Percentiles rank a stretch among this genome's conserved stretches.
phyloP scores from a whole-genome alignment of 2,113 vertebrate species.

The Tragulus kanchil region DNA sequence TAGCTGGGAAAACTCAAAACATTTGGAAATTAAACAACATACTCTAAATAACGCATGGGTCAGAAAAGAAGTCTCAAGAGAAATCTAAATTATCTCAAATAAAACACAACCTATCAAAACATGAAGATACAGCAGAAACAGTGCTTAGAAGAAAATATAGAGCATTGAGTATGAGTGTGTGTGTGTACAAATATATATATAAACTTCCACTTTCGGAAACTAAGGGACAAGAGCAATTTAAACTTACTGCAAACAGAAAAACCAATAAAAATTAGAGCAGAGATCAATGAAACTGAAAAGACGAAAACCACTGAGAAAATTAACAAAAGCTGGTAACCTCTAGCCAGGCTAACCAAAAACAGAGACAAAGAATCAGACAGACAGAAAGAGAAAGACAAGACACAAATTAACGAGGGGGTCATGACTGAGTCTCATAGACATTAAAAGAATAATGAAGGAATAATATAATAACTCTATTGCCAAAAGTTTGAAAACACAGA shows the following conservation, averaged over 20 bases:
- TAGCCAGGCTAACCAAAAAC: background rate
- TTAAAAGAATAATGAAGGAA: background rate
- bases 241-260: background rate
- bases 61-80: background rate
- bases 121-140: background rate
- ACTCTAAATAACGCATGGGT: background rate
- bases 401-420: background rate
- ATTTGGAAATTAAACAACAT: conserved; percentile 41
- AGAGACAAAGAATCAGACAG: background rate
- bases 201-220: background rate
- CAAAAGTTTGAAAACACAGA: background rate
- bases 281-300: conserved; percentile 20
- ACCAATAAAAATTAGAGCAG: conserved; percentile 1
- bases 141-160: background rate
- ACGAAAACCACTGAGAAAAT: conserved; percentile 9
- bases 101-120: conserved; percentile 24
- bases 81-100: background rate
- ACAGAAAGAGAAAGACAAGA: background rate
- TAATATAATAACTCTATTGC: background rate
- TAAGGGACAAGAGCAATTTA: background rate
- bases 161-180: background rate
- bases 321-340: background rate
- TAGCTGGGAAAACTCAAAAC: conserved; percentile 23
- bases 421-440: background rate
- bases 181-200: background rate